Evolutionary conservation across 1,140 invertebrate species (phyloP), one percentile per base, ranked within the genome.

Genomic region (Ctenoplectra terminalis): DNA sequence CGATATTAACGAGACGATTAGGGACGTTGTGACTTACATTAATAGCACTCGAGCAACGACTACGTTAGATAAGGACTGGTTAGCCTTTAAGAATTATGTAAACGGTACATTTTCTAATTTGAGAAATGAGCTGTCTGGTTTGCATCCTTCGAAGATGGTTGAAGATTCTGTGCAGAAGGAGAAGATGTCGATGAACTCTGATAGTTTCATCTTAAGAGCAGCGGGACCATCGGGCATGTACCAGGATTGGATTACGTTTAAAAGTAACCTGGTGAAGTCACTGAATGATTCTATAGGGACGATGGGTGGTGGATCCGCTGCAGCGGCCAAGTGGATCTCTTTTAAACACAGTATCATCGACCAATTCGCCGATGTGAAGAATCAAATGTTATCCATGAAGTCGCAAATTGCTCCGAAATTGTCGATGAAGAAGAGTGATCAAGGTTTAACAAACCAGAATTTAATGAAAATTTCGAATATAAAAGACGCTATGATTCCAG

Each of bases 71-170:
- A 34, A 48, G 0, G 84, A 89, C 40, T 89, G 83, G 84, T 5
- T 79, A 2, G 72, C 46, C 1, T 90, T 90, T 17, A 85, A 54
- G 56, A 77, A 43, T 58, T 72, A 88, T 37, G 34, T 90, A 5
- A 86, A 87, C 54, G 70, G 71, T 0, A 77, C 87, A 0, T 87
- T 90, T 37, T 63, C 63, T 0, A 83, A 87, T 37, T 54, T 91
- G 7, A 87, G n/a, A 66, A 87, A 80, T 9, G 74, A 88, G 17
- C 4, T 86, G 6, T 54, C 67, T 0, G n/a, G 1, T 0, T 48
- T 81, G 20, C 66, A 82, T 71, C 40, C 74, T 0, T 7, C 37
- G 17, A 58, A 70, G 70, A 2, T 56, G 31, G 1, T 43, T 15
- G 11, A 37, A 29, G 29, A 54, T 34, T 1, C 50, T 7, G 17